Conservation (phyloP, 2,888 invertebrate species). For the Heteropelma amictum region DNA sequence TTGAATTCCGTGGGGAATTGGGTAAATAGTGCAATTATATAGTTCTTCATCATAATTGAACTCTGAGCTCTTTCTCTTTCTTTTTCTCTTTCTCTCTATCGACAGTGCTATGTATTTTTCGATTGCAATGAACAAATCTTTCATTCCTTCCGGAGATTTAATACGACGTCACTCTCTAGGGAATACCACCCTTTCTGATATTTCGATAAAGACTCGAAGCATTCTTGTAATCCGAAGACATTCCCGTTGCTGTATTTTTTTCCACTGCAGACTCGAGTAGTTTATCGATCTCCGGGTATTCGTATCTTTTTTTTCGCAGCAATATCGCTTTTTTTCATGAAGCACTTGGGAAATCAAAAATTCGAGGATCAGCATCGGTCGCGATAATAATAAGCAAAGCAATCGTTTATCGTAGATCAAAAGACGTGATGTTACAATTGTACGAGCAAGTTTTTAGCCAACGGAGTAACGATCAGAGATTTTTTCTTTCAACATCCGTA, state of each 20-base stretch:
- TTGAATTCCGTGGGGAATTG: not conserved
- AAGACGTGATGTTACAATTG: not conserved
- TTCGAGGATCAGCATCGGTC: not conserved
- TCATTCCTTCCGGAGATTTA: slow-evolving; percentile 18
- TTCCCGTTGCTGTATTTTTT: slow-evolving; percentile 56
- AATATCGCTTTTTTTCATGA: slow-evolving; percentile 64
- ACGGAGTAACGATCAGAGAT: not conserved
- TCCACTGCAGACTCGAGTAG: slow-evolving; percentile 35
- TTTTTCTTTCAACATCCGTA: not conserved
- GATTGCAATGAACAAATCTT: slow-evolving; percentile 21
- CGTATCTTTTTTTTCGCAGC: slow-evolving; percentile 64
- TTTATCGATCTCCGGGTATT: slow-evolving; percentile 52
- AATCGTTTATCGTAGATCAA: too few relatives aligned
- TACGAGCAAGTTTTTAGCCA: not conserved
- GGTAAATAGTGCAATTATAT: slow-evolving; percentile 36
- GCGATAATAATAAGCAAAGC: too few relatives aligned
- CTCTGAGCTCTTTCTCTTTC: slow-evolving; percentile 11
- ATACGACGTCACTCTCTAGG: slow-evolving; percentile 49
- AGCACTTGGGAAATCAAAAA: slow-evolving; percentile 42
- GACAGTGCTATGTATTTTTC: not conserved
- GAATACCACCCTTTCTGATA: slow-evolving; percentile 54
- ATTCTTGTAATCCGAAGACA: slow-evolving; percentile 62
- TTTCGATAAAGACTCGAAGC: slow-evolving; percentile 52
- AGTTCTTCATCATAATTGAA: slow-evolving; percentile 32
- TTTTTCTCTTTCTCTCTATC: not conserved